Conservation (phyloP, 2,888 invertebrate species). For the Hypomecis atomaria region DNA sequence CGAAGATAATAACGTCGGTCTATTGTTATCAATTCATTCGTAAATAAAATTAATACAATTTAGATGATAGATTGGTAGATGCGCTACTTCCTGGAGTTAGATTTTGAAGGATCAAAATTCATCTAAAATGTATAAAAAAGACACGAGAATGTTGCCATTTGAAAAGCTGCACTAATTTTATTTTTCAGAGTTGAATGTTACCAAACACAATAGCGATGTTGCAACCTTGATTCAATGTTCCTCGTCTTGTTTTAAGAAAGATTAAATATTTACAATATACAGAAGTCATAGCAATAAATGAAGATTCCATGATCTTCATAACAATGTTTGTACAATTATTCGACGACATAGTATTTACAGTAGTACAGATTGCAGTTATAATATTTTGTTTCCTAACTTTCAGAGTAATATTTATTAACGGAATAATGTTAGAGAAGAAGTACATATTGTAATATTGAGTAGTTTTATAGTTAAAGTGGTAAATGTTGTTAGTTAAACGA, state of each 20-base stretch:
- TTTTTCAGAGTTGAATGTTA: constrained; percentile 78
- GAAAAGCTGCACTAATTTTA: constrained; percentile 83
- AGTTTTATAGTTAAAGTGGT: constrained; percentile 75
- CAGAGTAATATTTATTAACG: constrained; percentile 86
- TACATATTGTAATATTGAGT: constrained; percentile 87
- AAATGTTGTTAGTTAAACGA: constrained; percentile 66
- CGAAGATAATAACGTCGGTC: constrained; percentile 54
- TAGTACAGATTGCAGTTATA: constrained; percentile 80
- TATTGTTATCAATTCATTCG: constrained; percentile 57
- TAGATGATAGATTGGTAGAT: constrained; percentile 82
- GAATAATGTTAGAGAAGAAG: constrained; percentile 72
- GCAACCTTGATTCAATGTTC: constrained; percentile 83
- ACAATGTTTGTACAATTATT: constrained; percentile 83
- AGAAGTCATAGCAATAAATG: constrained; percentile 82
- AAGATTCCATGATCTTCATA: constrained; percentile 73
- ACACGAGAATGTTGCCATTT: constrained; percentile 78
- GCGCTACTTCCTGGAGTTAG: constrained; percentile 81
- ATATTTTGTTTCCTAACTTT: constrained; percentile 86
- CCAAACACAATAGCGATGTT: constrained; percentile 78
- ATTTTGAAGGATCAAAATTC: constrained; percentile 49
- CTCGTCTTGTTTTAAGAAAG: constrained; percentile 85
- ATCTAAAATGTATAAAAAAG: constrained; percentile 55
- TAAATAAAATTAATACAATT: constrained; percentile 66
- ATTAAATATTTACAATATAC: constrained; percentile 84
- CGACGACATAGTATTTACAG: constrained; percentile 83